Conservation (phyloP, 2,797 vertebrate genomes). For the Semotilus atromaculatus region DNA sequence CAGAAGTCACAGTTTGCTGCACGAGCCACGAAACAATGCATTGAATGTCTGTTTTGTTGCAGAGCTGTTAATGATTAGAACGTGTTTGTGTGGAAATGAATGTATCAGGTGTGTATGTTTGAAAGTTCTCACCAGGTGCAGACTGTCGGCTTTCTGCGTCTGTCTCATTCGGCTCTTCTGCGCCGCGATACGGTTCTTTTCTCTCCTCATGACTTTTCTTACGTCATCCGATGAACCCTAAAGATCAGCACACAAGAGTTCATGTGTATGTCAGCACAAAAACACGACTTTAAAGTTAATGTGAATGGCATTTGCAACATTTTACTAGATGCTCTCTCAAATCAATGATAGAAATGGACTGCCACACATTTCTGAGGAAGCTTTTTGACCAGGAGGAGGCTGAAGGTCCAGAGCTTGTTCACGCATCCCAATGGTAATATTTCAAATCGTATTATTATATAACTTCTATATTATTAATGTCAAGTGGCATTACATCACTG, state of each 20-base stretch:
- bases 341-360: not conserved
- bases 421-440: not conserved
- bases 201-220: slow-evolving; percentile 93
- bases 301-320: not conserved
- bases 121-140: slow-evolving; percentile 90
- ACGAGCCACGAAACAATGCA: not conserved
- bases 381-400: not conserved
- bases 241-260: slow-evolving; percentile 20
- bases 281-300: not conserved
- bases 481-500: not conserved
- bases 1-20: not conserved
- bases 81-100: not conserved
- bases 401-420: not conserved
- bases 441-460: not conserved
- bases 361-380: not conserved
- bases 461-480: not conserved
- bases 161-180: slow-evolving; percentile 98
- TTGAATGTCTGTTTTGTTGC: not conserved
- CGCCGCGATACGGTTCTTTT: slow-evolving; percentile 97
- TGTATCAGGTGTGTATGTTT: not conserved
- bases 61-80: not conserved
- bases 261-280: not conserved
- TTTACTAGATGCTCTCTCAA: not conserved
- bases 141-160: slow-evolving; percentile 94
- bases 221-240: slow-evolving; percentile 92